Evolutionary conservation across 2,113 vertebrate species (phyloP), one percentile per base, ranked within the genome.

Genomic region (Eudyptes chrysolophus): DNA sequence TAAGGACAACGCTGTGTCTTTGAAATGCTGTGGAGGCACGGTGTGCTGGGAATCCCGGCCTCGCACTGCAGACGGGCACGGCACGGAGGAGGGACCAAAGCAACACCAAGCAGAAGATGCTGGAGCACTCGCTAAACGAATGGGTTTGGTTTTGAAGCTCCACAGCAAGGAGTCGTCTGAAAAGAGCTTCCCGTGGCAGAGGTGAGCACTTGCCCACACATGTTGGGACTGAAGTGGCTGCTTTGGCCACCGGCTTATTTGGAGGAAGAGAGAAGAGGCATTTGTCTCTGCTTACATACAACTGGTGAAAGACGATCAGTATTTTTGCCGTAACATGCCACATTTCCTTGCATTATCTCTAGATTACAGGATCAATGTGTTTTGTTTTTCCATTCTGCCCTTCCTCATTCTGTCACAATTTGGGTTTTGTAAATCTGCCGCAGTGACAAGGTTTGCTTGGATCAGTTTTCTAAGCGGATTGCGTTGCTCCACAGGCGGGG

Each of bases 61-160:
- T 13, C 24, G 1, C 3, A 1, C 52, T 4, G 30, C 54, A 26
- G 75, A 9, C 0, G 8, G 30, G 32, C 25, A 13, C 1, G 6
- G 72, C 19, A 15, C 0, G 2, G 25, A 44, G n/a, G 5, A 74
- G 64, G 24, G 30, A 85, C 66, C 38, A 5, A 8, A 0, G 12
- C 38, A 58, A 22, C 22, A 1, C 7, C 10, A 32, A 29, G 81
- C 57, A 46, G 94, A 13, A 55, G 75, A 6, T 75, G 84, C 51
- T 66, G 77, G 69, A 84, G 68, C 27, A 4, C 38, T 49, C 4
- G 0, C 51, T 22, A 3, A 68, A 64, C 0, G 2, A 61, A 51
- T 12, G 29, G 20, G 13, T 29, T 92, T 51, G 65, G 79, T 48
- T 89, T 72, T 29, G 52, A 71, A 85, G 82, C 26, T 64, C 38